Base-by-base conservation (phyloP, 1,140 invertebrate genomes). In the Nixonia krombeini region DNA sequence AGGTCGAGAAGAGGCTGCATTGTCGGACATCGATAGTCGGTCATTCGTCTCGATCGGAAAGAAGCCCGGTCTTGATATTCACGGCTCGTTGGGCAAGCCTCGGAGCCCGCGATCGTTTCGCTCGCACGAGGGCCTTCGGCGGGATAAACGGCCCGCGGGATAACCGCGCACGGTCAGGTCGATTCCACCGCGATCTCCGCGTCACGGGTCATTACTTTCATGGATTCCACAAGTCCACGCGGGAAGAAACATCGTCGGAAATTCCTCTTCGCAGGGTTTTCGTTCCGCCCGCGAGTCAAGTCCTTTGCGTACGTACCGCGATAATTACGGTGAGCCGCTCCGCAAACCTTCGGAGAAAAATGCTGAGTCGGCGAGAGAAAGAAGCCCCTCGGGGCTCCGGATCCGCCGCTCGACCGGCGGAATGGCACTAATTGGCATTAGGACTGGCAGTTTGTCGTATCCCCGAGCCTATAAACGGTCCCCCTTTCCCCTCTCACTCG, bases 371-470 rank as follows among this genome's bases (percentile, higher is more conserved):
- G 41, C n/a, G 28, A 51, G 42, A 29, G 38, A 18, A 45, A 52
- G 73, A 73, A n/a, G n/a, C n/a, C n/a, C n/a, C n/a, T n/a, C n/a
- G n/a, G n/a, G n/a, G n/a, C n/a, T n/a, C n/a, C 74, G 44, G 62
- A 40, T 37, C 21, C 28, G n/a, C 21, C 9, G 37, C 50, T 56
- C 67, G 67, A 70, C 55, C 70, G 53, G 57, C 70, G 67, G 77
- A 84, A 81, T 83, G 81, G 81, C 82, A 84, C 81, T 84, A 84
- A 84, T 84, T 83, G 82, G 80, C 81, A 81, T 84, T 83, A 80
- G 79, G 75, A 74, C 62, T 82, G 81, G 74, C 81, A 82, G 75
- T 78, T 83, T 80, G 75, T 79, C 80, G 73, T 79, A 78, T 75
- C 63, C 44, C 61, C 47, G 31, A 62, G 21, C 58, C 49, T 65